These are phyloP conservation scores for Eudyptes chrysolophus DNA, from an alignment of 2,113 vertebrate genomes.

Conservation along the genomic window DNA sequence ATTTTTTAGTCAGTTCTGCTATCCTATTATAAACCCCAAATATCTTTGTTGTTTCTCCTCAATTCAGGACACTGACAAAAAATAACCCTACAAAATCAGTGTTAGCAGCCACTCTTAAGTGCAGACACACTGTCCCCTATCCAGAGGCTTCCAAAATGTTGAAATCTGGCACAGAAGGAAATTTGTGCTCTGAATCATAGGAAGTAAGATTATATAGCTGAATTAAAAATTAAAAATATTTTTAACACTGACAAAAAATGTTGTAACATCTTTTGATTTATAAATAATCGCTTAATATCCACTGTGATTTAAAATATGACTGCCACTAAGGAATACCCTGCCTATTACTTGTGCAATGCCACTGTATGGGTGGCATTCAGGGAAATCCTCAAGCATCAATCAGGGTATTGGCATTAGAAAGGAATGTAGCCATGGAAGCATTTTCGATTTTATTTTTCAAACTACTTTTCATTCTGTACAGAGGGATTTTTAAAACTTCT, in stretches of 20 bases:
- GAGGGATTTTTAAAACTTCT: not conserved
- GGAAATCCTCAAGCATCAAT: not conserved
- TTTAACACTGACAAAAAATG: not conserved
- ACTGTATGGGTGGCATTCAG: not conserved
- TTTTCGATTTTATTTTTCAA: not conserved
- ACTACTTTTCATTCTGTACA: not conserved
- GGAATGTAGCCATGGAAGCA: not conserved
- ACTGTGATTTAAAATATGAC: not conserved
- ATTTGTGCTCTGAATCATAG: not conserved
- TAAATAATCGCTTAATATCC: not conserved
- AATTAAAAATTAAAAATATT: not conserved
- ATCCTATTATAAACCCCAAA: not conserved
- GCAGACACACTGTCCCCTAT: not conserved
- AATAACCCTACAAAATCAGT: not conserved
- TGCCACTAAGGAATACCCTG: not conserved
- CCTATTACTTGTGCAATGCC: not conserved
- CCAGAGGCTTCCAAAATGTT: not conserved
- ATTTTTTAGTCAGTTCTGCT: not conserved
- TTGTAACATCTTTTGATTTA: not conserved
- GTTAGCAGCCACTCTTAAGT: not conserved
- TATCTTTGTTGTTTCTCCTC: not conserved
- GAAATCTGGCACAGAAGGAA: not conserved
- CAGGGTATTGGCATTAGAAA: not conserved
- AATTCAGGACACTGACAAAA: not conserved
- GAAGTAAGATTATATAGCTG: not conserved